phyloP scores from a whole-genome alignment of 2,888 invertebrate species.

The Blastobasis lacticolella region DNA sequence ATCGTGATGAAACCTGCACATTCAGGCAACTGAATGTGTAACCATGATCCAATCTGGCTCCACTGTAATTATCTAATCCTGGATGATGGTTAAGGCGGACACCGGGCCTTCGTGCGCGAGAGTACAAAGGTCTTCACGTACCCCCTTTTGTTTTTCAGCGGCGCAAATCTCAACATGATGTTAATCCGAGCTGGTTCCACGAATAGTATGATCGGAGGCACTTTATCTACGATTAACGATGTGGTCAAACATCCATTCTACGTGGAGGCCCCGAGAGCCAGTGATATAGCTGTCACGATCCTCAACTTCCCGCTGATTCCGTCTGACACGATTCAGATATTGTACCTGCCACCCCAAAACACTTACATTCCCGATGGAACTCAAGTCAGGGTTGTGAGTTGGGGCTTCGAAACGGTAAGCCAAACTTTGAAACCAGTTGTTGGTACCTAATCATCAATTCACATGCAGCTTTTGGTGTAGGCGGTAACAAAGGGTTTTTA shows the following conservation, averaged over 20 bases:
- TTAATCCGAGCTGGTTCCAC: constrained; percentile 42
- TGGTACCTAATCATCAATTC: no score
- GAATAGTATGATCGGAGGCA: constrained; percentile 35
- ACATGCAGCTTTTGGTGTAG: no score
- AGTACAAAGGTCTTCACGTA: no score
- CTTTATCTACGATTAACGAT: constrained; percentile 14
- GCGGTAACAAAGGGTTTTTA: no score
- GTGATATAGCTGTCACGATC: constrained; percentile 32
- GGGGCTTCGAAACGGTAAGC: constrained; percentile 49
- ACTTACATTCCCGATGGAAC: constrained; percentile 29
- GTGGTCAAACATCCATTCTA: constrained; percentile 34
- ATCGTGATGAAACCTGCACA: no score
- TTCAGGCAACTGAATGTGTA: no score
- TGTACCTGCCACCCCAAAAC: constrained; percentile 35
- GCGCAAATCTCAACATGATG: constrained; percentile 26
- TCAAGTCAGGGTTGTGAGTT: constrained; percentile 33
- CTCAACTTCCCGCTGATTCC: constrained; percentile 24
- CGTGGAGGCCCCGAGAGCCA: constrained; percentile 24
- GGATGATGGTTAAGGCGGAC: no score
- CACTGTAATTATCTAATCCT: no score
- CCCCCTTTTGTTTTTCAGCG: constrained; percentile 21
- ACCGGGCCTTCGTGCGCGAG: constrained; percentile 6
- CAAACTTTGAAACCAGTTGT: no score
- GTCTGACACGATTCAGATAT: constrained; percentile 20
- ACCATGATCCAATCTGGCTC: no score